Base-by-base conservation (phyloP, 2,888 invertebrate species). In the Cryptocheilus praepositus region DNA sequence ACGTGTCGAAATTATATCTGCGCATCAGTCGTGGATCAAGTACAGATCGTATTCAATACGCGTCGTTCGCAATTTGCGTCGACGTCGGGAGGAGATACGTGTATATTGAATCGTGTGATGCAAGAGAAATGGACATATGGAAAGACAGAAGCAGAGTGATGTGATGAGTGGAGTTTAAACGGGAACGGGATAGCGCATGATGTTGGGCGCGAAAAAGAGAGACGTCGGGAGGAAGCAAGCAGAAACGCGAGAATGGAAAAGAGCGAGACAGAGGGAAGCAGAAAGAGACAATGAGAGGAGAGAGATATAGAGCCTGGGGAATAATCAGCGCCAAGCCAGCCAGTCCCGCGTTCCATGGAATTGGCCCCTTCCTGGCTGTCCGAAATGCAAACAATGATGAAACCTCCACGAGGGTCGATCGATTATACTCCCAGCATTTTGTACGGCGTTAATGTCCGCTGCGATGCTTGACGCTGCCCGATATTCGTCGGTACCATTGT, bases 311-410 rank as follows among this genome's bases (percentile, higher is more conserved):
- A 74, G 71, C 62, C 73, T 54, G 58, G 79, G 73, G 80, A 82
- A 83, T 83, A 83, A 83, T 82, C 77, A 84, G 80, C 75, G 61
- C 69, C 71, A 73, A 74, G 66, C 72, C 71, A 61, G 64, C 52
- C 54, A 64, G 62, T 62, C 66, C 75, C 66, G 55, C 71, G 71
- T 79, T 75, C 70, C 69, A 71, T 73, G 76, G 72, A 71, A 80
- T 77, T 74, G 76, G 76, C 77, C 79, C 71, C 66, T 71, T 77
- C 71, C 74, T 69, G 65, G 68, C 71, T 64, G 71, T 59, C 71
- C 74, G 74, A 80, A 83, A 77, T 83, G 76, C 82, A 82, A 84
- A 83, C 83, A 83, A 68, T 75, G 81, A 78, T 73, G 81, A 81
- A 81, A 82, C 77, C 72, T 79, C 74, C 76, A 61, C 52, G 70